Percentiles rank a stretch among this genome's conserved stretches.
Conservation (phyloP, 2,797 vertebrate genomes). For the Prunella strophiata region DNA sequence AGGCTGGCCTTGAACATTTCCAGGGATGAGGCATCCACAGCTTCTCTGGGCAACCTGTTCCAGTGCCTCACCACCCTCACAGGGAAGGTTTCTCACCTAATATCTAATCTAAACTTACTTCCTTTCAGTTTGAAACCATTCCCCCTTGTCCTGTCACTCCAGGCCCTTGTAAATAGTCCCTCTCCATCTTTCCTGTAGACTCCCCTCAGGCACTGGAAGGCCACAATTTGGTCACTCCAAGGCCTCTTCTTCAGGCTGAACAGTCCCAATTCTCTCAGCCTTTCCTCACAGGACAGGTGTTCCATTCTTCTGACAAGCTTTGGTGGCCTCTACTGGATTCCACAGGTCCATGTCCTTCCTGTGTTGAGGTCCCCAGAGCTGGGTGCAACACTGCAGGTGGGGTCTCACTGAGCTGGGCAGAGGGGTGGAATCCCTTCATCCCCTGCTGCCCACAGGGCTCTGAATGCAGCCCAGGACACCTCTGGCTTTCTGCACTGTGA, state of each 20-base stretch:
- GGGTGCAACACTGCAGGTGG: not conserved
- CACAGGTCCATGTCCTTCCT: not conserved
- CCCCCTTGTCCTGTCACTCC: not conserved
- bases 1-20: not conserved
- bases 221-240: fast-evolving
- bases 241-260: not conserved
- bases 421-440: not conserved
- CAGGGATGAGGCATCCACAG: not conserved
- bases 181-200: not conserved
- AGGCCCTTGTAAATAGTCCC: not conserved
- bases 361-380: not conserved
- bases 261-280: not conserved
- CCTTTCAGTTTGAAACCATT: not conserved
- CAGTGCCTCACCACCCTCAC: not conserved
- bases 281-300: not conserved
- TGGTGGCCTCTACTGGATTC: not conserved
- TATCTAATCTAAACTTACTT: not conserved
- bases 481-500: too few relatives aligned
- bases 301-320: not conserved
- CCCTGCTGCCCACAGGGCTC: not conserved
- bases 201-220: not conserved
- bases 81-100: not conserved
- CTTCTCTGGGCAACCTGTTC: not conserved
- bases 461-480: not conserved
- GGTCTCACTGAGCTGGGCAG: not conserved